Base-by-base conservation (phyloP, 2,797 vertebrate genomes). In the Sebastes wilsoni region DNA sequence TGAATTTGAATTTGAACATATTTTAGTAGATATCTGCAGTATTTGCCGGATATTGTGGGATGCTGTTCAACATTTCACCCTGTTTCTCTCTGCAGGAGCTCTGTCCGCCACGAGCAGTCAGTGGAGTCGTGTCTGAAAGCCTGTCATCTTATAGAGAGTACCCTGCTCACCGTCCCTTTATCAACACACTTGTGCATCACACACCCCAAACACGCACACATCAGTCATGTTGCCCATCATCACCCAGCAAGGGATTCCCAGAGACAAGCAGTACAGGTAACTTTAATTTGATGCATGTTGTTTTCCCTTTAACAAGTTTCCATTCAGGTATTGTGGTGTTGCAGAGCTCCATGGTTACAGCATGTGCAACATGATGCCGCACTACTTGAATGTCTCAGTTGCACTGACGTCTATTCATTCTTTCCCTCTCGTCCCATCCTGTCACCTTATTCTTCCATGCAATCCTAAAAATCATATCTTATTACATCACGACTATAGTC, bases 191-290 rank as follows among this genome's bases (percentile, higher is more conserved):
- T 70, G 66, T 82, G 65, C 84, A 79, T 77, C 87, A 89, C 64
- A 77, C 75, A 60, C 69, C 87, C 34, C 79, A 67, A 69, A 74
- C 81, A 32, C 69, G 2, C 66, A 71, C 67, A 71, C 66, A 49
- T 55, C 79, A 34, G 10, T 66, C 79, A 4, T 46, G 93, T 60
- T 87, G 81, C 7, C 84, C 91, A 5, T 89, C 94, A 22, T 93
- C 94, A 80, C 95, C 97, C 58, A 93, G 94, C 6, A 93, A 95
- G 89, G 96, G 96, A 0, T 98, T 98, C 88, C 98, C 98, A 38
- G 97, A 99, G 94, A 98, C 96, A 91, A 98, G 95, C 90, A 96
- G 97, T 78, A 95, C 94, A 97, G 98, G 98, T 99, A 93, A 89
- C 12, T 58, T 77, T 49, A 13, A 64, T 64, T 28, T 25, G 58